phyloP scores from a whole-genome alignment of 2,113 vertebrate genomes.

The Chlamydotis undulata region DNA sequence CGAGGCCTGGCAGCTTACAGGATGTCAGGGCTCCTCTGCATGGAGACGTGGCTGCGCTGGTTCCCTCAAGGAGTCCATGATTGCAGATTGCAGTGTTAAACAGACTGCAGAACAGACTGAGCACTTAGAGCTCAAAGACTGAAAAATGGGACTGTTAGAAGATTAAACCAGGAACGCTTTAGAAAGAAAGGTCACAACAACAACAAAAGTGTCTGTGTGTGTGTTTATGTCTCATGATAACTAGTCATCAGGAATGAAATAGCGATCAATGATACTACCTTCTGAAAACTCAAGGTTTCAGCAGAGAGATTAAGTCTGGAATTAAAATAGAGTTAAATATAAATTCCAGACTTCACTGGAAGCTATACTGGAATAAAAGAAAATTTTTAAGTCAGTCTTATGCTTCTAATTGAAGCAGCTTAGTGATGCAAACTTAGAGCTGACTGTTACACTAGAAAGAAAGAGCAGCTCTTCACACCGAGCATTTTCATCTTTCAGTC shows the following conservation, averaged over 20 bases:
- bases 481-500: slow-evolving; percentile 34
- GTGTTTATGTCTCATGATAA: background rate
- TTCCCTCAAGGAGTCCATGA: background rate
- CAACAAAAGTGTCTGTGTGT: background rate
- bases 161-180: background rate
- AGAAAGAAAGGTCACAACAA: background rate
- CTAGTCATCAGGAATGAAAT: background rate
- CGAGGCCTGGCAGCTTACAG: background rate
- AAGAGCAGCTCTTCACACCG: background rate
- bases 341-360: background rate
- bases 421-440: background rate
- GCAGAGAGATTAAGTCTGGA: background rate
- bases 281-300: background rate
- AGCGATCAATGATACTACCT: background rate
- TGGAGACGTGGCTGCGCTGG: background rate
- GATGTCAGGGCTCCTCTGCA: background rate
- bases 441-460: background rate
- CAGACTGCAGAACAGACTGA: background rate
- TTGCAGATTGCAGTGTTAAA: background rate
- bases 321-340: background rate
- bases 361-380: background rate
- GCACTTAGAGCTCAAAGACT: background rate
- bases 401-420: background rate
- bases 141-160: background rate
- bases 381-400: background rate